phyloP scores from a whole-genome alignment of 2,113 vertebrate genomes.

The Saguinus imperator region DNA sequence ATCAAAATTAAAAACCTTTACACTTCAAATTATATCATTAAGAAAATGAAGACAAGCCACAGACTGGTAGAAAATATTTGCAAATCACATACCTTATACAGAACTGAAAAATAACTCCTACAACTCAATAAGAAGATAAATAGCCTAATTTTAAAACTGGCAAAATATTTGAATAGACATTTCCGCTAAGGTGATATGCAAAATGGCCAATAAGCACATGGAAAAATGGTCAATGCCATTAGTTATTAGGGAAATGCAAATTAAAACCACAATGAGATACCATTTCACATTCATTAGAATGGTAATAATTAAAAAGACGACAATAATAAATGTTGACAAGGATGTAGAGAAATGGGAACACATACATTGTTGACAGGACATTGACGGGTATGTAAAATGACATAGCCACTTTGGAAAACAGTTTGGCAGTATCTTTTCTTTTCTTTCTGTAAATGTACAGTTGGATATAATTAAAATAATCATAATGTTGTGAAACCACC shows the following conservation, averaged over 20 bases:
- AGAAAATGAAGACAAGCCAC: background rate
- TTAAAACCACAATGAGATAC: slow-evolving; percentile 17
- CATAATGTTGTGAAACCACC: background rate
- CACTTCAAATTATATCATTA: slow-evolving; percentile 7
- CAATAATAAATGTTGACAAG: background rate
- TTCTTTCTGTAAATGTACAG: background rate
- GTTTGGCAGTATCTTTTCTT: background rate
- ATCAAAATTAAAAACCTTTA: slow-evolving; percentile 22
- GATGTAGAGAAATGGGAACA: background rate
- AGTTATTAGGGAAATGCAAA: background rate
- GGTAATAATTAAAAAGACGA: background rate
- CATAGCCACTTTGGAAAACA: slow-evolving; percentile 9
- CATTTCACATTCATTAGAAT: background rate
- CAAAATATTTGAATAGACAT: slow-evolving; percentile 1
- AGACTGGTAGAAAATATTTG: slow-evolving; percentile 18
- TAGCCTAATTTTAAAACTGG: background rate
- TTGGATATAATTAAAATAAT: background rate
- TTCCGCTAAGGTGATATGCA: background rate
- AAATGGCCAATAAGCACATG: background rate
- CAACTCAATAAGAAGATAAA: background rate
- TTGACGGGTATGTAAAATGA: background rate
- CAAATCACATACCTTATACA: slow-evolving; percentile 15
- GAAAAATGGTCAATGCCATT: background rate
- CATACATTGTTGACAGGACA: background rate
- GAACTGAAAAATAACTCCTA: background rate